Evolutionary conservation across 2,113 vertebrate species (phyloP).

Genomic region (Dromiciops gliroides): DNA sequence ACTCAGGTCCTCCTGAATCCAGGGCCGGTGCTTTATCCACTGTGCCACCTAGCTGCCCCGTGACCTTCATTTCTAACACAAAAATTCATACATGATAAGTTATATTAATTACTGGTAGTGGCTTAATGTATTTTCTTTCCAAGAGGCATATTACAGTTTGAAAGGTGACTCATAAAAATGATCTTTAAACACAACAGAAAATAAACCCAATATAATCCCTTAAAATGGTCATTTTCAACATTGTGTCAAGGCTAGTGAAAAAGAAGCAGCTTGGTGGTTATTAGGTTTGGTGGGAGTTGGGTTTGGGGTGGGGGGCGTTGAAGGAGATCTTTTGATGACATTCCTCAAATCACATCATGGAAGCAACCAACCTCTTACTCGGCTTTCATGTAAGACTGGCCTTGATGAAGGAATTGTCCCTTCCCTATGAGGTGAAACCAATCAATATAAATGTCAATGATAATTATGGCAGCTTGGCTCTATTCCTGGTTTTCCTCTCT

Average conservation of each 20-base stretch:
- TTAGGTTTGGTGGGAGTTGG: background rate
- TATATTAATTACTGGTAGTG: conserved; percentile 11
- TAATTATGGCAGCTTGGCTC: background rate
- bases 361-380: background rate
- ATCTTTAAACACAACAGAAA: too few relatives aligned
- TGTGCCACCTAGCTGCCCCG: too few relatives aligned
- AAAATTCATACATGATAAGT: conserved; percentile 5
- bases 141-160: background rate
- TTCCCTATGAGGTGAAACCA: background rate
- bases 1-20: too few relatives aligned
- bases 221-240: background rate
- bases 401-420: background rate
- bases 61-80: background rate
- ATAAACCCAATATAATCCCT: background rate
- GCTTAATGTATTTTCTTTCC: conserved; percentile 3
- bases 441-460: background rate
- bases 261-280: background rate
- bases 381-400: background rate
- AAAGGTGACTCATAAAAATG: background rate
- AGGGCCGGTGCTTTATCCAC: too few relatives aligned
- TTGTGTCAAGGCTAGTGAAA: background rate
- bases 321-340: background rate
- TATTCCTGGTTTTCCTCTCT: background rate
- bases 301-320: background rate
- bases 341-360: too few relatives aligned